Evolutionary conservation across 2,888 invertebrate species (phyloP), one percentile per base, ranked within the genome.

Genomic region (Drosophila trichaetosa): DNA sequence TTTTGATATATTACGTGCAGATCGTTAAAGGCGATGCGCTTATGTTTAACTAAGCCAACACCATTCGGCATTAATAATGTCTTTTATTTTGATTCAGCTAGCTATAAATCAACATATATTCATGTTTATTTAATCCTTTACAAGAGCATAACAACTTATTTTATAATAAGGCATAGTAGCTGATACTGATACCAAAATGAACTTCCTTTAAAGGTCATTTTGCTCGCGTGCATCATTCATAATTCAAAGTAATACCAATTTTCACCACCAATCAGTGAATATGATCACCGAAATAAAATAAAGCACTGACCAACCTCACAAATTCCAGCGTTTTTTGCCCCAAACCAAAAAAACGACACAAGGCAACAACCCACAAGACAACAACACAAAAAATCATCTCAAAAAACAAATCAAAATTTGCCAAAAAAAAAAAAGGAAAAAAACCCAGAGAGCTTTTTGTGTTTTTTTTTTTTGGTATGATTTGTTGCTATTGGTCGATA

Each of bases 241-340:
- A 21, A 5, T 27, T 27, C 2, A 24, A 21, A 29, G 7, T 36
- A 5, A 51, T 18, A 13, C 24, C 27, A 65, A 59, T 52, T 62
- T 59, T 54, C 54, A 69, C 59, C 58, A 66, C 64, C 8, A 60
- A 49, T 62, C 54, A n/a, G 7, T n/a, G 34, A 52, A 36, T 36
- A 2, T 21, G 48, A 49, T 49, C 59, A 13, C 49, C 36, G 8
- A 59, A 67, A 71, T 34, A 31, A 27, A 51, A 51, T 52, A 56
- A 38, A 72, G 34, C 53, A 79, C 80, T 86, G 85, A 86, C 87
- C 85, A 80, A 73, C 85, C 85, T 82, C 87, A 86, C 70, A 71
- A 64, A 40, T 57, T 62, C 58, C 65, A 29, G n/a, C 38, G 18
- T 34, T 58, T 53, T 42, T 13, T 7, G 1, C 64, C 69, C 18